Conservation (phyloP, 2,113 vertebrate species). For the Columba livia region DNA sequence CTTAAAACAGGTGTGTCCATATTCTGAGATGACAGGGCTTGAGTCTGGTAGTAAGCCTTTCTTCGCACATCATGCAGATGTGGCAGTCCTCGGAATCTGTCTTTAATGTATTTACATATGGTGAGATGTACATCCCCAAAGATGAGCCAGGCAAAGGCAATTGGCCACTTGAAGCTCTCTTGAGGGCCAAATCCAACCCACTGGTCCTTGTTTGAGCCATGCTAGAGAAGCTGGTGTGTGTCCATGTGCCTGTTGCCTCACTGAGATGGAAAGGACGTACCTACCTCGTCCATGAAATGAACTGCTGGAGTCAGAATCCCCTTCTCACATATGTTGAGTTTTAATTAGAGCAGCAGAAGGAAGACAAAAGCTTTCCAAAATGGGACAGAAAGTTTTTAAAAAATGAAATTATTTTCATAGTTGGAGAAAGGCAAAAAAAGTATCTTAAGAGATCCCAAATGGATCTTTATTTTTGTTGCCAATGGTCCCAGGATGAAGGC, state of each 20-base stretch:
- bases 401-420: not conserved
- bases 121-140: not conserved
- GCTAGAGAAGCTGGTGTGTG: not conserved
- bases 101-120: not conserved
- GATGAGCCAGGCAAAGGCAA: not conserved
- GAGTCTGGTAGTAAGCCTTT: not conserved
- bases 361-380: not conserved
- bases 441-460: not conserved
- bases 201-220: accelerated
- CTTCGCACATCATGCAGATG: not conserved
- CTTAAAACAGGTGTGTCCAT: not conserved
- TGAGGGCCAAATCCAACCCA: not conserved
- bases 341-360: not conserved
- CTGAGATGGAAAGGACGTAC: not conserved
- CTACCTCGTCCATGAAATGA: not conserved
- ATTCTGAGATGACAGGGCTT: not conserved
- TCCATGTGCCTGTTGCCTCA: not conserved
- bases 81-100: not conserved
- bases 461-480: not conserved
- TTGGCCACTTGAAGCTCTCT: not conserved
- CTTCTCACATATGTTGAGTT: not conserved
- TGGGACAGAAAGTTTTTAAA: not conserved
- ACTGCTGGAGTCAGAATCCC: not conserved
- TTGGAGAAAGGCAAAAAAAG: not conserved
- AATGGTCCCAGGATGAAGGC: not conserved